A percentile compares a stretch with the other conserved stretches of the same genome.
Conservation (phyloP, 2,113 vertebrate species). For the Leptodactylus fuscus region DNA sequence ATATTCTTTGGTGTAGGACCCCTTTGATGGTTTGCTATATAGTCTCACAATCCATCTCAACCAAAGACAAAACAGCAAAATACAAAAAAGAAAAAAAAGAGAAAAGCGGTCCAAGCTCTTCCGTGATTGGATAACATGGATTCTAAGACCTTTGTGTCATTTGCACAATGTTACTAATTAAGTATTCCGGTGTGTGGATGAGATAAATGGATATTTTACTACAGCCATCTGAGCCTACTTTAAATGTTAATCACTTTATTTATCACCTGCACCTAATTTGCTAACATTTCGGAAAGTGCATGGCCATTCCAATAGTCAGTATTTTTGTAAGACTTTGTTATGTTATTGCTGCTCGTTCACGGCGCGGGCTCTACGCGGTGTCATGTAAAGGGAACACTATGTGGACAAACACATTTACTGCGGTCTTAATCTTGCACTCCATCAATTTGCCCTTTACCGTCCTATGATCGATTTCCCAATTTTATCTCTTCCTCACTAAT, state of each 20-base stretch:
- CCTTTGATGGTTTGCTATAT: neutral
- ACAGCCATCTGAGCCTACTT: conserved; percentile 61
- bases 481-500: conserved; percentile 46
- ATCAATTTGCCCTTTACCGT: conserved; percentile 53
- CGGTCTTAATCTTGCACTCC: neutral
- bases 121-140: neutral
- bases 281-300: conserved; percentile 30
- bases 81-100: neutral
- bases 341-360: neutral
- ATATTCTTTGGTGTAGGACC: neutral
- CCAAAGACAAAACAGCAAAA: neutral
- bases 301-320: neutral
- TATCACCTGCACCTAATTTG: conserved; percentile 27
- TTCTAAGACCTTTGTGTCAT: conserved; percentile 12
- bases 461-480: conserved; percentile 24
- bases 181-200: conserved; percentile 21
- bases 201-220: conserved; percentile 40
- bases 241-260: conserved; percentile 62
- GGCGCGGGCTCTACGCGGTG: neutral
- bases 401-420: conserved; percentile 19
- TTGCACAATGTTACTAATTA: conserved; percentile 41
- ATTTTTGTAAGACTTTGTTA: conserved; percentile 39
- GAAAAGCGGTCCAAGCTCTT: neutral
- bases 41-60: neutral
- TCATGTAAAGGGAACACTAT: neutral